phyloP scores from a whole-genome alignment of 35 echinoderm and acorn worm species.

The Acanthaster planci region DNA sequence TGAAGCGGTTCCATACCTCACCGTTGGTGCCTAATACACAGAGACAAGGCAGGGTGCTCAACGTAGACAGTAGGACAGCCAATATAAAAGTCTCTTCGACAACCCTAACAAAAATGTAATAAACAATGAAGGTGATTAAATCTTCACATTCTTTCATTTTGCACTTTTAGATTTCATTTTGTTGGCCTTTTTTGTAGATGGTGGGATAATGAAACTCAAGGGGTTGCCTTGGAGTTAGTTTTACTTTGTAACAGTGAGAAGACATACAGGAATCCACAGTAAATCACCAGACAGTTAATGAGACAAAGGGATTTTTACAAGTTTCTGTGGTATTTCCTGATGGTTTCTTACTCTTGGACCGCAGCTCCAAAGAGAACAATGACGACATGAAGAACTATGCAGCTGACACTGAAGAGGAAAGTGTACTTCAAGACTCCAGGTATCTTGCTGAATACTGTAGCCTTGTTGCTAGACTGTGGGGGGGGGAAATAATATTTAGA shows the following conservation, averaged over 20 bases:
- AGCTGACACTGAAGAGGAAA: constrained; percentile 41
- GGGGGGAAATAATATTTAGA: background rate
- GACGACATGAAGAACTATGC: constrained; percentile 44
- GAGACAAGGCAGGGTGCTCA: constrained; percentile 69
- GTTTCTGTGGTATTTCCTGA: background rate
- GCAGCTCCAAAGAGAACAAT: constrained; percentile 63
- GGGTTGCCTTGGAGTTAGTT: too few species aligned
- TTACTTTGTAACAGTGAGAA: too few species aligned
- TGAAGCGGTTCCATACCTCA: constrained; percentile 60
- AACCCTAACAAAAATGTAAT: constrained; percentile 22
- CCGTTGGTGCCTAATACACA: constrained; percentile 47
- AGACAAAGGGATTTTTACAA: too few species aligned
- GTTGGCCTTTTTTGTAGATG: too few species aligned
- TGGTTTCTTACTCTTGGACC: constrained; percentile 48
- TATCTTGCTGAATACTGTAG: background rate
- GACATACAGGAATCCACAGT: too few species aligned
- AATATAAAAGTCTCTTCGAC: constrained; percentile 73
- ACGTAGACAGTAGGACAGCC: constrained; percentile 66
- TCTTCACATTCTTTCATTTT: too few species aligned
- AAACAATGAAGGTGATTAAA: too few species aligned
- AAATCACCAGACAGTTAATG: too few species aligned
- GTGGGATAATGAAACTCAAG: too few species aligned
- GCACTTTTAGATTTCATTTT: too few species aligned
- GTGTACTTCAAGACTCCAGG: constrained; percentile 37
- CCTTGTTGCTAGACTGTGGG: constrained; percentile 3